These are phyloP conservation scores for Mesoclemmys tuberculata DNA, from an alignment of 2,113 vertebrate species.

Conservation along the genomic window DNA sequence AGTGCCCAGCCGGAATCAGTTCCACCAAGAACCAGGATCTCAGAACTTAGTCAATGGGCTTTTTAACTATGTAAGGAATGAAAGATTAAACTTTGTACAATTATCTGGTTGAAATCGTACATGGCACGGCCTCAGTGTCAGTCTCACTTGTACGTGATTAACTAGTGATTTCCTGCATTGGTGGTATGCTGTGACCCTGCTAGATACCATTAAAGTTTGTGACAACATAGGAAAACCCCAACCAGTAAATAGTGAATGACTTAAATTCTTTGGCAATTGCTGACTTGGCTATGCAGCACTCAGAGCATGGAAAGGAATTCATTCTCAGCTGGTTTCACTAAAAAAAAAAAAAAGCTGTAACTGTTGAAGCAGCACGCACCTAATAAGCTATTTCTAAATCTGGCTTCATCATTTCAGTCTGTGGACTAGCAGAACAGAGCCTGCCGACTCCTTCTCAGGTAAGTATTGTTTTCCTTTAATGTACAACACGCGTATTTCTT, in stretches of 20 bases:
- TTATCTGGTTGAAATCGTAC: conserved; percentile 15
- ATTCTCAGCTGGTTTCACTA: conserved; percentile 61
- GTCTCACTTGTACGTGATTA: neutral
- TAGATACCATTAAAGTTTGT: conserved; percentile 14
- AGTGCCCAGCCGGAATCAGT: neutral
- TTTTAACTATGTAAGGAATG: neutral
- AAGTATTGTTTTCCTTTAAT: conserved; percentile 52
- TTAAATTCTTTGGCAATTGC: conserved; percentile 32
- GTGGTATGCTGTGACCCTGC: conserved; percentile 24
- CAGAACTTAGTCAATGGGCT: neutral
- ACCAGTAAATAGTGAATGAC: neutral
- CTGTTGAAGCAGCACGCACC: conserved; percentile 64
- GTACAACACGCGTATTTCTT: neutral
- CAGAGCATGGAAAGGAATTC: conserved; percentile 48
- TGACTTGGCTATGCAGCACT: conserved; percentile 51
- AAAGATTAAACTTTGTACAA: neutral
- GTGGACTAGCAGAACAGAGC: conserved; percentile 58
- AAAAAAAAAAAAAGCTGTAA: conserved; percentile 53
- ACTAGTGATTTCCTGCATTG: conserved; percentile 33
- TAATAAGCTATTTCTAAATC: conserved; percentile 72
- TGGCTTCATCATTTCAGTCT: conserved; percentile 57
- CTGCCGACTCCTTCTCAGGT: conserved; percentile 60
- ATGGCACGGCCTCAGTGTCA: conserved; percentile 6
- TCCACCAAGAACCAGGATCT: neutral
- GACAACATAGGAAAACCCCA: neutral